Evolutionary conservation across 2,888 invertebrate species (phyloP), one percentile per base, ranked within the genome.

Genomic region (Diadegma fenestrale): DNA sequence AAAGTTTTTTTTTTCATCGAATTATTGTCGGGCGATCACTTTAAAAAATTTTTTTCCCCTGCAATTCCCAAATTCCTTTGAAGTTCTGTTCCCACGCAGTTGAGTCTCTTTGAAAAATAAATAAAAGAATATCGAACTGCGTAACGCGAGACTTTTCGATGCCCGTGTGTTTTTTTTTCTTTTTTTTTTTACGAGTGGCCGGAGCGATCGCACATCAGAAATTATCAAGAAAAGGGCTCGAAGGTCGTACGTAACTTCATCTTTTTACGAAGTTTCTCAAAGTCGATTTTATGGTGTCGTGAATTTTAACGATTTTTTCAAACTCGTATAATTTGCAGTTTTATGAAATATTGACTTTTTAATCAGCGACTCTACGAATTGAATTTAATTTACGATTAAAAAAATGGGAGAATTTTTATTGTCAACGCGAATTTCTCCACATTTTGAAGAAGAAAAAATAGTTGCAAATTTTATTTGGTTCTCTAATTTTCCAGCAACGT

Each of bases 1-100:
- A 51, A 33, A 71, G 5, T n/a, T 8, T 30, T 51, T 71, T 51
- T 22, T 58, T 58, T 17, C 26, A 58, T 66, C 66, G 19, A 61
- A 58, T 58, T 5, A 12, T 0, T 19, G 10, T 19, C 51, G 26
- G 10, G 6, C 41, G 19, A 73, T 26, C 48, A 14, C 12, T 19
- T n/a, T 41, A n/a, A n/a, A n/a, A n/a, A n/a, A n/a, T 64, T 41
- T 43, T 19, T 37, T 63, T 2, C 1, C 30, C n/a, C 8, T 37
- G 33, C n/a, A 43, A 19, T 10, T 66, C 41, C 14, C 41, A 22
- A 66, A 41, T 41, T 19, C 37, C 64, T 41, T 12, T 4, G 12
- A 12, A 12, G 41, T 41, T 66, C 41, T 3, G 22, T 19, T 10
- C 19, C 6, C 19, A 41, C 14, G 10, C 41, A 41, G n/a, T n/a